phyloP scores from a whole-genome alignment of 2,888 invertebrate genomes.

The Spatulosminthurus flaviceps region DNA sequence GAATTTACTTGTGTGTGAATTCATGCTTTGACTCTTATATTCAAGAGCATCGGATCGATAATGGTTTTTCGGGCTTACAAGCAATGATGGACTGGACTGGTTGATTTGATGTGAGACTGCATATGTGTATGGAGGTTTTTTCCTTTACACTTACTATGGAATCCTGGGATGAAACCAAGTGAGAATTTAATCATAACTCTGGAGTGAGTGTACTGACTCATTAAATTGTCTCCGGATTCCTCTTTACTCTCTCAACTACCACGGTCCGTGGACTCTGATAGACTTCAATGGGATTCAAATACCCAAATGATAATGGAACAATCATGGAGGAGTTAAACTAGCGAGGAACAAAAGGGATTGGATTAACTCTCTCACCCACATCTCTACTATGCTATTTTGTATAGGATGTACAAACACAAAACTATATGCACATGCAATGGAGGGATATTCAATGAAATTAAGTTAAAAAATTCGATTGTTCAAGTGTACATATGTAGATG shows the following conservation, averaged over 20 bases:
- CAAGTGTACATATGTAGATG: too few relatives aligned
- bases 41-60: too few relatives aligned
- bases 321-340: not conserved
- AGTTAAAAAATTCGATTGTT: not conserved
- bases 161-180: not conserved
- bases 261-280: too few relatives aligned
- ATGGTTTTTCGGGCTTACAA: too few relatives aligned
- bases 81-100: too few relatives aligned
- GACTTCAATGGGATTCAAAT: too few relatives aligned
- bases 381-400: not conserved
- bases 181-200: not conserved
- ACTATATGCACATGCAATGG: not conserved
- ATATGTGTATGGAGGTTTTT: not conserved
- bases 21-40: too few relatives aligned
- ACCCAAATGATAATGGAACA: not conserved
- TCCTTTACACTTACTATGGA: too few relatives aligned
- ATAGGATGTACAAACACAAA: too few relatives aligned
- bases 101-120: too few relatives aligned
- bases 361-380: not conserved
- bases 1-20: too few relatives aligned
- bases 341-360: not conserved
- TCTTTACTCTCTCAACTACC: too few relatives aligned
- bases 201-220: not conserved
- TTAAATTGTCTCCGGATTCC: not conserved
- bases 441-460: not conserved